These are phyloP conservation scores for Plagodis dolabraria DNA, from an alignment of 2,888 invertebrate genomes.

Conservation along the genomic window DNA sequence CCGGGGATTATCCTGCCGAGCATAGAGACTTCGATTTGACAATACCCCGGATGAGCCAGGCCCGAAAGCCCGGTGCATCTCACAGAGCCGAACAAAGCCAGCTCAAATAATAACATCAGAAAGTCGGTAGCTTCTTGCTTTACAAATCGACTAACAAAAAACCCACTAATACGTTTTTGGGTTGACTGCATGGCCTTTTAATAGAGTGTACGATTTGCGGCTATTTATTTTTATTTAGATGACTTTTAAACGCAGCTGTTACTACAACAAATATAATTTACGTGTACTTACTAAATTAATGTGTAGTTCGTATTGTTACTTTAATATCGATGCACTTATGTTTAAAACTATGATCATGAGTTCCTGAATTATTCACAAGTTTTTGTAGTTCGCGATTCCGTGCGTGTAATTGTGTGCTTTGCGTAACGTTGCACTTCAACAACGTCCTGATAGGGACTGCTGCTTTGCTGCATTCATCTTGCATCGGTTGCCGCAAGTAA, in stretches of 20 bases:
- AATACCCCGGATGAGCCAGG: constrained; percentile 63
- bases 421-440: too few relatives aligned
- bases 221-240: constrained; percentile 35
- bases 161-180: constrained; percentile 51
- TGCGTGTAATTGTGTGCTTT: too few relatives aligned
- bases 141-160: constrained; percentile 66
- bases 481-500: too few relatives aligned
- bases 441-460: too few relatives aligned
- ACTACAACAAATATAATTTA: constrained; percentile 3
- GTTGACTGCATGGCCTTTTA: constrained; percentile 48
- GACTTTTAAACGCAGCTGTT: constrained; percentile 55
- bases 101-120: constrained; percentile 73
- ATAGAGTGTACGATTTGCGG: constrained; percentile 47
- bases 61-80: constrained; percentile 63
- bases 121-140: constrained; percentile 84
- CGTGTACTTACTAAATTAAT: neutral
- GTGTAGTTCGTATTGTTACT: too few relatives aligned
- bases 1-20: constrained; percentile 74
- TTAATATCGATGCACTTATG: too few relatives aligned
- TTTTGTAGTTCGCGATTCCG: too few relatives aligned
- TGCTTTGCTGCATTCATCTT: too few relatives aligned
- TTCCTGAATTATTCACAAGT: too few relatives aligned
- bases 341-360: too few relatives aligned
- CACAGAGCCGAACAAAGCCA: constrained; percentile 68
- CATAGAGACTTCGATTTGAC: constrained; percentile 45